Percentiles rank a stretch among this genome's conserved stretches.
Evolutionary conservation across 2,888 invertebrate species (phyloP).

Genomic region (Andrena flavipes): DNA sequence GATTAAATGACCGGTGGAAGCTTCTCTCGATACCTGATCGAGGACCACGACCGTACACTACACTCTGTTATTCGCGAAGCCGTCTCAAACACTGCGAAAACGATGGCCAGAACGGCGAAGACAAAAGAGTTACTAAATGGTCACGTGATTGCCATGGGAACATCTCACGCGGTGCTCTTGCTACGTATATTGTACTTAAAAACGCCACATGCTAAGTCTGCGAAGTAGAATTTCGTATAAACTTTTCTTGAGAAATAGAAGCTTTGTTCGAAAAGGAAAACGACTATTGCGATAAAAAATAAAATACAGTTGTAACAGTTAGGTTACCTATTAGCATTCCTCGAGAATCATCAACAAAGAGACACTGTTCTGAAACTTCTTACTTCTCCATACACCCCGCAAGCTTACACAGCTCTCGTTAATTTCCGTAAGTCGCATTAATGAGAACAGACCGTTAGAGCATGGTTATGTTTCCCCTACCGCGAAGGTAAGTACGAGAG

Average conservation of each 20-base stretch:
- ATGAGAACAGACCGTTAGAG: neutral
- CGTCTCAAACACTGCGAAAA: neutral
- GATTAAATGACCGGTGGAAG: conserved; percentile 12
- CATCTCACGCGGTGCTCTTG: neutral
- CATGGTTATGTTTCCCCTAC: neutral
- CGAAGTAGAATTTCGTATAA: neutral
- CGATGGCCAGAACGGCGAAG: neutral
- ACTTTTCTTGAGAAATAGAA: too few relatives aligned
- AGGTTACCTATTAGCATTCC: too few relatives aligned
- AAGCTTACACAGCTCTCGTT: neutral
- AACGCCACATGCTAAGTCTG: neutral
- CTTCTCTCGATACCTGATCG: conserved; percentile 23
- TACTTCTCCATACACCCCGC: too few relatives aligned
- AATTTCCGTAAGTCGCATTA: neutral
- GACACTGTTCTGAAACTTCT: too few relatives aligned
- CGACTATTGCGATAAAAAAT: too few relatives aligned
- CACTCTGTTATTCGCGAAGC: conserved; percentile 3
- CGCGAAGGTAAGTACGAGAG: neutral
- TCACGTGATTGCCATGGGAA: conserved; percentile 17
- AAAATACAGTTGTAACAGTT: too few relatives aligned
- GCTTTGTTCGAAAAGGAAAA: too few relatives aligned
- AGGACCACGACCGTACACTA: conserved; percentile 14
- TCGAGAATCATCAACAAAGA: too few relatives aligned
- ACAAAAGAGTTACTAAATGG: neutral
- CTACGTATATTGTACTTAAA: neutral